Evolutionary conservation across 1,140 invertebrate genomes (phyloP).

Genomic region (Polypedilum pembai): DNA sequence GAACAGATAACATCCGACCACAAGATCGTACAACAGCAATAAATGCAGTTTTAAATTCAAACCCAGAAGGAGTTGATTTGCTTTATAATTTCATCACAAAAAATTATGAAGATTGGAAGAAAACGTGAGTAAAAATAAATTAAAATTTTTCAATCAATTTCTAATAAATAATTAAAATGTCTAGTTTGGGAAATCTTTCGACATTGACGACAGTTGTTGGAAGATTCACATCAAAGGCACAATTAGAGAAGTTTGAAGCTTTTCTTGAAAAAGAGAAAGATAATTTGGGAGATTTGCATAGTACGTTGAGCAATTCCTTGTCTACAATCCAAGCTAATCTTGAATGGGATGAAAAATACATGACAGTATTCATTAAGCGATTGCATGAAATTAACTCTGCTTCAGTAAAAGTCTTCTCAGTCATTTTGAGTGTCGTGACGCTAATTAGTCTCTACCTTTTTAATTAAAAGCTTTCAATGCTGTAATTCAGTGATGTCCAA

Average conservation of each 20-base stretch:
- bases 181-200: slow-evolving; percentile 41
- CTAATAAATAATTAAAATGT: slow-evolving; percentile 28
- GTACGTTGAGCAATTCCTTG: not conserved
- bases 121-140: slow-evolving; percentile 44
- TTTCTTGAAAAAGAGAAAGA: slow-evolving; percentile 32
- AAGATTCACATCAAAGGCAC: slow-evolving; percentile 43
- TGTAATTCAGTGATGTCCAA: too few species aligned
- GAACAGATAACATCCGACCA: slow-evolving; percentile 40
- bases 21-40: slow-evolving; percentile 44
- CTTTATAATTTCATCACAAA: slow-evolving; percentile 46
- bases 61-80: slow-evolving; percentile 43
- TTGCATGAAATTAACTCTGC: slow-evolving; percentile 1
- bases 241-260: slow-evolving; percentile 37
- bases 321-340: slow-evolving; percentile 24
- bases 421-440: not conserved
- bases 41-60: slow-evolving; percentile 41
- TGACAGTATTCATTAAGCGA: not conserved
- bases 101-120: slow-evolving; percentile 39
- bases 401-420: not conserved
- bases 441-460: not conserved
- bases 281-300: not conserved
- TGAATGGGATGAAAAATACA: slow-evolving; percentile 29
- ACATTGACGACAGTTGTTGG: slow-evolving; percentile 45
- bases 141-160: not conserved
- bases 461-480: not conserved